Base-by-base conservation (phyloP, 2,797 vertebrate species). In the Crocodylus rhombifer region DNA sequence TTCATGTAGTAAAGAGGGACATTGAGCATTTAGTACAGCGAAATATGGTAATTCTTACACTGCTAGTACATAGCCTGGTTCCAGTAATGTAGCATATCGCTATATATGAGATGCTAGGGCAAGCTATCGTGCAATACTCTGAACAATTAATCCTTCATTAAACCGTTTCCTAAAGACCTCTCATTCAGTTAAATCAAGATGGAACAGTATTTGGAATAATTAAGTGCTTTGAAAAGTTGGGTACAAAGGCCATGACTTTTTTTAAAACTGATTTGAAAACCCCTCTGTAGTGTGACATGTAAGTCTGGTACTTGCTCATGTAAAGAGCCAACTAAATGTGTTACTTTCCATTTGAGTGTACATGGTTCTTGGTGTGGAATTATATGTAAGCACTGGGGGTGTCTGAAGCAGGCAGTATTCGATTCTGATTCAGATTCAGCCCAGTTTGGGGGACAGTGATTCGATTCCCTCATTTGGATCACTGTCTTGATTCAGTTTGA, bases 1-100 rank as follows among this genome's bases (percentile, higher is more conserved):
- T 99, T 75, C 99, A 99, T 15, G 42, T 97, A 0, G 99, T 99
- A 20, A 99, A 98, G 96, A 98, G 99, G 85, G 99, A 99, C 91
- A 93, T 99, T 12, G 99, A 99, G 30, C 98, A 98, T 89, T 97
- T 99, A 23, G 98, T 98, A 51, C 99, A 99, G 91, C 98, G 98
- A 16, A 98, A 96, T 15, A 71, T n/a, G 98, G 98, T 98, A 95
- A 97, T 85, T 82, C 60, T 6, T 28, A 84, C 51, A 10, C 77
- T 74, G 60, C 14, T 82, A 64, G 82, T 26, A 42, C 77, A 33
- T 86, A 86, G 78, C 65, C 7, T 71, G 74, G 36, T 77, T 87
- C 58, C 20, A 57, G 33, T 67, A 16, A 25, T 4, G 77, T 78
- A 81, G 86, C 33, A 58, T 83, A 85, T 95, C 87, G 77, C 88